A percentile compares a stretch with the other conserved stretches of the same genome.
These are phyloP conservation scores for Hycleus phaleratus DNA, from an alignment of 1,140 invertebrate genomes.

Conservation along the genomic window DNA sequence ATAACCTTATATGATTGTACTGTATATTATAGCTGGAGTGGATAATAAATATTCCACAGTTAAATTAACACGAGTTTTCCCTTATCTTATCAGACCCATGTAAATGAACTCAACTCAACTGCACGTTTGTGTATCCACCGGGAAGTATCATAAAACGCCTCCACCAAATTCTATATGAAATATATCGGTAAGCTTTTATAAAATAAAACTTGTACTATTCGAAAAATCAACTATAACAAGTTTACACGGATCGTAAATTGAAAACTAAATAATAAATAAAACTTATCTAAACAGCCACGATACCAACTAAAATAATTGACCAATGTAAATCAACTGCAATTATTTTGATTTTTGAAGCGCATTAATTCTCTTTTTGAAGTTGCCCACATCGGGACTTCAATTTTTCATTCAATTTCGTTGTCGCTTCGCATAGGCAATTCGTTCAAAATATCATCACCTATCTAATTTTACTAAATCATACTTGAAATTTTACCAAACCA, in stretches of 20 bases:
- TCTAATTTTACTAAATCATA: too few species aligned
- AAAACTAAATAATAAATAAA: slow-evolving; percentile 4
- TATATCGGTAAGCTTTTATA: slow-evolving; percentile 7
- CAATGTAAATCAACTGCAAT: too few species aligned
- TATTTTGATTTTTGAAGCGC: too few species aligned
- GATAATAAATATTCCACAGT: slow-evolving; percentile 18
- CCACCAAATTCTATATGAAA: slow-evolving; percentile 1
- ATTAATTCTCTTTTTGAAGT: too few species aligned
- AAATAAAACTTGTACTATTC: not conserved
- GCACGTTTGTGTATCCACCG: slow-evolving; percentile 10
- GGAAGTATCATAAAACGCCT: slow-evolving; percentile 12
- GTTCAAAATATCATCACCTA: too few species aligned
- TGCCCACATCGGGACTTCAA: too few species aligned
- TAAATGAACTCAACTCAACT: slow-evolving; percentile 15
- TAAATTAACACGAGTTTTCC: slow-evolving; percentile 22
- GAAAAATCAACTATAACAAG: too few species aligned
- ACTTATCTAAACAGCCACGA: not conserved
- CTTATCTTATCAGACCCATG: slow-evolving; percentile 19
- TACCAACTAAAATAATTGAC: not conserved
- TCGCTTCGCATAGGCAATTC: too few species aligned
- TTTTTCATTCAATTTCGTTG: too few species aligned
- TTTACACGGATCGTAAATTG: too few species aligned
- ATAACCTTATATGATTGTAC: slow-evolving; percentile 2
- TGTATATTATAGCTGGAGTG: not conserved
- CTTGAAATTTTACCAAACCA: too few species aligned